phyloP scores from a whole-genome alignment of 1,140 invertebrate genomes.

The Nasonia giraulti region DNA sequence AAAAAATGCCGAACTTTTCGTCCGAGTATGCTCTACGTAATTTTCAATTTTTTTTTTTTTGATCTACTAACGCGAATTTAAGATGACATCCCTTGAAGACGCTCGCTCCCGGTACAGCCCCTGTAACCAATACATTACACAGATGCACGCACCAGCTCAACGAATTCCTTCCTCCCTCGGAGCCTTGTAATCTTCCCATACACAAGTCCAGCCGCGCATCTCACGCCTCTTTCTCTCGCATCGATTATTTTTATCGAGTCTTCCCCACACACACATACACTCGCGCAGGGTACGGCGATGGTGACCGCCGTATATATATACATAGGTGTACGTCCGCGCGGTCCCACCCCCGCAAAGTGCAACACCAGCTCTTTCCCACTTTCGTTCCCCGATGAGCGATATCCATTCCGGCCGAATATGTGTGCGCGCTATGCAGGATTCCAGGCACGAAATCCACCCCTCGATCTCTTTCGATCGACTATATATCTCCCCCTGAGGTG shows the following conservation, averaged over 20 bases:
- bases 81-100: too few species aligned
- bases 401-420: constrained; percentile 65
- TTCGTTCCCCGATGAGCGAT: constrained; percentile 51
- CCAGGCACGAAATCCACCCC: background rate
- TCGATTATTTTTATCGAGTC: constrained; percentile 24
- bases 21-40: too few species aligned
- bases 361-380: background rate
- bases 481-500: constrained; percentile 43
- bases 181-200: background rate
- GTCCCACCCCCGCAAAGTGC: background rate
- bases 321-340: too few species aligned
- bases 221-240: background rate
- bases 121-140: background rate
- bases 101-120: too few species aligned
- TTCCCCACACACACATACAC: constrained; percentile 33
- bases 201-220: background rate
- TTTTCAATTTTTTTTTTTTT: too few species aligned
- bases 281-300: background rate
- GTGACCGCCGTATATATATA: background rate
- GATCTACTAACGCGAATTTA: too few species aligned
- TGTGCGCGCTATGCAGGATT: background rate
- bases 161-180: background rate
- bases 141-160: background rate
- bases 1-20: too few species aligned
- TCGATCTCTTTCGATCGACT: background rate